Base-by-base conservation (phyloP, 2,113 vertebrate species). In the Chrysochloris asiatica region DNA sequence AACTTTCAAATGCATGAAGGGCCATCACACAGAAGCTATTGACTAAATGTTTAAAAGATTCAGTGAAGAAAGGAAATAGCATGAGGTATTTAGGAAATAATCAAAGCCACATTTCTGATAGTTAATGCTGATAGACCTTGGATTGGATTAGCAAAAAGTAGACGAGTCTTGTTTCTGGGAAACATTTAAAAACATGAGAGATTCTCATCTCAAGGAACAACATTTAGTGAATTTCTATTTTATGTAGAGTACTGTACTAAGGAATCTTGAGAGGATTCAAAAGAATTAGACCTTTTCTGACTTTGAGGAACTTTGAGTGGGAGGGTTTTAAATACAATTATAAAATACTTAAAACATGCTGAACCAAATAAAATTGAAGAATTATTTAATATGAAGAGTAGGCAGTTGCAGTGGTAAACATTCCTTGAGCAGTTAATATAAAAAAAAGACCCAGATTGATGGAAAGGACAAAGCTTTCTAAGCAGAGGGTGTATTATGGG, bases 181-280 rank as follows among this genome's bases (percentile, higher is more conserved):
- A 88, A 36, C 54, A 88, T 83, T 90, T 95, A 41, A 94, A 95
- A 91, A 76, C 36, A 84, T 69, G 45, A 83, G 59, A 86, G 77
- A 81, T n/a, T 61, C 90, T 91, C 33, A 72, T 83, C 41, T 81
- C 52, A 82, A 82, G 30, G 33, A 86, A 72, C 26, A 85, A 95
- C 45, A 87, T n/a, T 77, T 92, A 94, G 30, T 89, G 61, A 41
- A 87, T 94, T 85, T 91, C 78, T 82, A 10, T 41, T 95, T 78
- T 82, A 89, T 73, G 79, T 47, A 61, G 78, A 83, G 56, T 26
- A 41, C 63, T 88, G 7, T 50, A 47, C n/a, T n/a, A 43, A 30
- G 88, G 38, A 92, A 67, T 93, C 88, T 71, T 48, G 43, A 59
- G 45, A 83, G 19, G 59, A 65, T 82, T 81, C 52, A 83, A 92